Evolutionary conservation across 2,113 vertebrate genomes (phyloP).

Genomic region (Salvelinus alpinus): DNA sequence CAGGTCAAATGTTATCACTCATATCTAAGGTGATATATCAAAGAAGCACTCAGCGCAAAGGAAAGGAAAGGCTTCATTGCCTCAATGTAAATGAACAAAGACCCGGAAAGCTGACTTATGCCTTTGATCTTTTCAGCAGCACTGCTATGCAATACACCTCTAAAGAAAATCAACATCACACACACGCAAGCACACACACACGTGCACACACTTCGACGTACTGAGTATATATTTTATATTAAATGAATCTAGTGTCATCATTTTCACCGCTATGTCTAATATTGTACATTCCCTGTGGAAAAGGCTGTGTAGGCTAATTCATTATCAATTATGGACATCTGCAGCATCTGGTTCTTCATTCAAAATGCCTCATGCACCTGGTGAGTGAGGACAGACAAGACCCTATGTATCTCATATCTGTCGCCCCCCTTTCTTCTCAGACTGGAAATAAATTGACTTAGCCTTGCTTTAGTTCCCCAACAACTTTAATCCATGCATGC

Average conservation of each 20-base stretch:
- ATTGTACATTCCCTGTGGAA: conserved; percentile 36
- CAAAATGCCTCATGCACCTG: conserved; percentile 58
- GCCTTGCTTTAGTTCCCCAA: conserved; percentile 39
- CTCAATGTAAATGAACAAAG: conserved; percentile 5
- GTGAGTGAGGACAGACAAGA: conserved; percentile 60
- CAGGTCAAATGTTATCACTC: not conserved
- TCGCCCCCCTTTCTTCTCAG: conserved; percentile 51
- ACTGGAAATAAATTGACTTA: conserved; percentile 62
- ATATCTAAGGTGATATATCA: not conserved
- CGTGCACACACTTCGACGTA: no score
- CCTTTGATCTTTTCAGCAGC: conserved; percentile 41
- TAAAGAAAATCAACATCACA: not conserved
- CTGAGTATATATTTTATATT: not conserved
- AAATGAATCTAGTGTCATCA: not conserved
- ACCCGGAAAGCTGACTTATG: conserved; percentile 33
- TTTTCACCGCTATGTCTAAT: conserved; percentile 14
- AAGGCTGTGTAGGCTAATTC: conserved; percentile 39
- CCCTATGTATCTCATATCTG: conserved; percentile 49
- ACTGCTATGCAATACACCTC: conserved; percentile 34
- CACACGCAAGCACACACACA: not conserved
- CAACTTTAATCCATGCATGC: conserved; percentile 59
- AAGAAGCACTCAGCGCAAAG: not conserved
- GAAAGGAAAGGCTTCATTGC: not conserved
- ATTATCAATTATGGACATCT: conserved; percentile 52
- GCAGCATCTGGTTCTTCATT: conserved; percentile 51